Percentiles rank a stretch among this genome's conserved stretches.
These are phyloP conservation scores for Liasis olivaceus DNA, from an alignment of 2,797 vertebrate genomes.

Conservation along the genomic window DNA sequence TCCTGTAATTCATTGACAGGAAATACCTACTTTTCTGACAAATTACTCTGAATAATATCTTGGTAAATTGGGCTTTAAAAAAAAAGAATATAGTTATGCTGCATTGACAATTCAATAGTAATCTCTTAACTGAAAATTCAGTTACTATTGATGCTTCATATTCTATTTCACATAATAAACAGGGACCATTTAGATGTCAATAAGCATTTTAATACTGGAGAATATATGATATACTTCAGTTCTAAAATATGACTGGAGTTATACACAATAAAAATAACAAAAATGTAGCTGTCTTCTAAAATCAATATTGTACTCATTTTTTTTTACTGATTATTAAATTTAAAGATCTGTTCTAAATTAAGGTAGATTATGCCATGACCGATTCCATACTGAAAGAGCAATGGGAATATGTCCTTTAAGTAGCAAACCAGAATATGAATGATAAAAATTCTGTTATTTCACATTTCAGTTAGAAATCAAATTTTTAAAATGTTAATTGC, in stretches of 20 bases:
- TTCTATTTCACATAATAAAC: conserved; percentile 57
- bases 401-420: conserved; percentile 6
- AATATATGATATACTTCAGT: conserved; percentile 18
- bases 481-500: conserved; percentile 9
- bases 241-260: conserved; percentile 39
- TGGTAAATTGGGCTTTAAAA: conserved; percentile 55
- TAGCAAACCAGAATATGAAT: neutral
- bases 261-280: conserved; percentile 23
- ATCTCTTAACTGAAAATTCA: conserved; percentile 72
- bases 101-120: conserved; percentile 65
- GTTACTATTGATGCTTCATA: conserved; percentile 68
- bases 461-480: neutral
- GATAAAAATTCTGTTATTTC: neutral
- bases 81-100: conserved; percentile 57
- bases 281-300: conserved; percentile 5
- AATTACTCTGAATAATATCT: conserved; percentile 57
- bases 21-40: conserved; percentile 59
- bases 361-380: conserved; percentile 6
- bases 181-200: conserved; percentile 50
- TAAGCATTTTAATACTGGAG: conserved; percentile 61
- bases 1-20: conserved; percentile 50
- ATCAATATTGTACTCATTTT: conserved; percentile 15
- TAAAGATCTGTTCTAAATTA: conserved; percentile 8
- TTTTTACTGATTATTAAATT: conserved; percentile 19
- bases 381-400: conserved; percentile 19